Evolutionary conservation across 2,888 invertebrate genomes (phyloP), one percentile per base, ranked within the genome.

Genomic region (Himalopsyche anomala): DNA sequence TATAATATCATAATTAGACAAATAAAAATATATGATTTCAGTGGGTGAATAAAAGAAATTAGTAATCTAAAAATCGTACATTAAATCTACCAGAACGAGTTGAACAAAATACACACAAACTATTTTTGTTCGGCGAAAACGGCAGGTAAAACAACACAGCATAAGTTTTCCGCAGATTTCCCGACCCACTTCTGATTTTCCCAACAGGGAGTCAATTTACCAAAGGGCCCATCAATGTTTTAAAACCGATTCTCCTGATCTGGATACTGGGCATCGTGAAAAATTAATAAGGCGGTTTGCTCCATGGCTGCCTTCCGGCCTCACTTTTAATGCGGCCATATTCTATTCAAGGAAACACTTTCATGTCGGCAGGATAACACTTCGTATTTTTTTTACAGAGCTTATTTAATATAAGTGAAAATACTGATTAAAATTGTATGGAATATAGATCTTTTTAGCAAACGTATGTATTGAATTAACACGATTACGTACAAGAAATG

Each of bases 211-310:
- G 28, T 5, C 62, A 62, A 62, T 62, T 62, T 62, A 62, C 62
- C 62, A 62, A 62, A 62, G 11, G 62, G 19, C 62, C n/a, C 62
- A 62, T 62, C 62, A 62, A 62, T 62, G 62, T 62, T 62, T 62
- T 62, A 62, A 62, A 62, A 62, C 62, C 62, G 62, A 62, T 62
- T 62, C 19, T n/a, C 19, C 62, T 62, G 62, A 62, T 62, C 62
- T 62, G 62, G 62, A 62, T 62, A 62, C 62, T 28, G 62, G 62
- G 19, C 19, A 11, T 11, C 62, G 62, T 62, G 62, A 62, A 62
- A 62, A 19, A 62, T 62, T 62, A 62, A 62, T 62, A 62, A 62
- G 62, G 62, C 19, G 62, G 62, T 62, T 62, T 62, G 19, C 62
- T 62, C 62, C 62, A 11, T 62, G 62, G 62, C 62, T 62, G 28